These are phyloP conservation scores for Tachuris rubrigastra DNA, from an alignment of 2,113 vertebrate genomes.

Conservation along the genomic window DNA sequence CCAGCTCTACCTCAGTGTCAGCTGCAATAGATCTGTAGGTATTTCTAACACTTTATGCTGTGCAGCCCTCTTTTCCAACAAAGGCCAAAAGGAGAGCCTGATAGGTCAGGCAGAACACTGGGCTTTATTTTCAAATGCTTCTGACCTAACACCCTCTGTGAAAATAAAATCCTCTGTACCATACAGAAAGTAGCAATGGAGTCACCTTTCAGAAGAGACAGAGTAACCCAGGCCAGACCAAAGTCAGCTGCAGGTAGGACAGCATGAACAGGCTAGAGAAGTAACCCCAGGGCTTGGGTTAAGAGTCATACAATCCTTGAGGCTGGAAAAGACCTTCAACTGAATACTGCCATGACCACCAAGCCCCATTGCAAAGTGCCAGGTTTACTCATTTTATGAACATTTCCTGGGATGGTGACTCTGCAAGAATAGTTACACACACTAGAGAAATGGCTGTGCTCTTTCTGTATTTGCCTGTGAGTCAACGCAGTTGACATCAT, in stretches of 20 bases:
- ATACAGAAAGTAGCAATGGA: background rate
- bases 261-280: background rate
- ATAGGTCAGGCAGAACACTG: background rate
- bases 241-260: background rate
- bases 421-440: background rate
- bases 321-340: rapidly evolving
- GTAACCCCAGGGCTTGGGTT: background rate
- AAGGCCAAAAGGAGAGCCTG: background rate
- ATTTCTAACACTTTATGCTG: background rate
- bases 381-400: background rate
- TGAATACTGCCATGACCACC: background rate
- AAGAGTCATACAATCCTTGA: background rate
- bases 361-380: rapidly evolving
- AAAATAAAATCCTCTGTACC: background rate
- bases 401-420: background rate
- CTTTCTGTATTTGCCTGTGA: rapidly evolving
- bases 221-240: background rate
- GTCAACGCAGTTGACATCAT: background rate
- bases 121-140: background rate
- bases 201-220: background rate
- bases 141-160: rapidly evolving
- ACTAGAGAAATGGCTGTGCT: background rate
- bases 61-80: background rate
- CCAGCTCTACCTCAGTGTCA: background rate
- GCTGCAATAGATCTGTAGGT: background rate